These are phyloP conservation scores for Gambusia affinis DNA, from an alignment of 2,113 vertebrate species.

Conservation along the genomic window DNA sequence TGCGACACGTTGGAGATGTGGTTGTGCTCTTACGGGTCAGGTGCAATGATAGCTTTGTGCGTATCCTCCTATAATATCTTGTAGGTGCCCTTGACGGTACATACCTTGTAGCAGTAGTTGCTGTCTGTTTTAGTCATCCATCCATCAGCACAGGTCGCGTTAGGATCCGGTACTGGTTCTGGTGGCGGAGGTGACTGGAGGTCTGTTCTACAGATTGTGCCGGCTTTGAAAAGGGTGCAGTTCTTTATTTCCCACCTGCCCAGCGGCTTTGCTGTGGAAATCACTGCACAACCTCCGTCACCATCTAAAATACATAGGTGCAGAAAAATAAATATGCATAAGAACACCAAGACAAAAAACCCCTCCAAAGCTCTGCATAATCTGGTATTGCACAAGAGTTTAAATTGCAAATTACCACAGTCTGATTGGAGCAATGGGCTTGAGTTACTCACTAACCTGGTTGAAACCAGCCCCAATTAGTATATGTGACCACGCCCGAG, in stretches of 20 bases:
- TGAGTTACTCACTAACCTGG: slow-evolving; percentile 79
- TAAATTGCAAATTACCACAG: not conserved
- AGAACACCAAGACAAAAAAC: not conserved
- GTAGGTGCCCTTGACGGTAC: not conserved
- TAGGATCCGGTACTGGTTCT: slow-evolving; percentile 71
- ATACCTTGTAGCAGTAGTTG: slow-evolving; percentile 92
- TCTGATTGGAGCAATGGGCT: not conserved
- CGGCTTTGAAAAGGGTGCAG: slow-evolving; percentile 87
- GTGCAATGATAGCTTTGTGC: too few species aligned
- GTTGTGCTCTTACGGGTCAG: too few species aligned
- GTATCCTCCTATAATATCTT: too few species aligned
- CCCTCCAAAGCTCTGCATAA: not conserved
- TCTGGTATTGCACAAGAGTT: too few species aligned
- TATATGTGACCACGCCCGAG: slow-evolving; percentile 75
- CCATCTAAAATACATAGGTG: slow-evolving; percentile 40
- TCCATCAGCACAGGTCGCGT: slow-evolving; percentile 84
- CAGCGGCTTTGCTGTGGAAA: slow-evolving; percentile 82
- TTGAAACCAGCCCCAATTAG: slow-evolving; percentile 89
- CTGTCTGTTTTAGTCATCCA: slow-evolving; percentile 80
- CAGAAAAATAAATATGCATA: not conserved
- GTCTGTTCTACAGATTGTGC: slow-evolving; percentile 88
- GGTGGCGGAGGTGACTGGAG: slow-evolving; percentile 68
- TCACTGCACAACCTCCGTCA: slow-evolving; percentile 85
- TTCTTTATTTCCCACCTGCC: slow-evolving; percentile 91
- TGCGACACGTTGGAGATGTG: too few species aligned